A percentile compares a stretch with the other conserved stretches of the same genome.
Conservation (phyloP, 2,888 invertebrate genomes). For the Drosophila birchii region DNA sequence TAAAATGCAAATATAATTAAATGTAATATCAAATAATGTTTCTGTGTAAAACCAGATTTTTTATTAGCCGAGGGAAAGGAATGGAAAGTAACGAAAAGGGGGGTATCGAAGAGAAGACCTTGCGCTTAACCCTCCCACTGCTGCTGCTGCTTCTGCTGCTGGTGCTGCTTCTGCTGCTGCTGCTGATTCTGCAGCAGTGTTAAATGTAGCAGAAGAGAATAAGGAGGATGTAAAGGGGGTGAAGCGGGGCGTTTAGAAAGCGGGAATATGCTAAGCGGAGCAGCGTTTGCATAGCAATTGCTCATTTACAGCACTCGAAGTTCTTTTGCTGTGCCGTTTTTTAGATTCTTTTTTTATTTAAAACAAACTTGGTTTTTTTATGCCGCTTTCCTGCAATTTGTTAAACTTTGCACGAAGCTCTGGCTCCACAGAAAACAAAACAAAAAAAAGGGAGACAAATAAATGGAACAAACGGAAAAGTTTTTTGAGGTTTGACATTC, state of each 20-base stretch:
- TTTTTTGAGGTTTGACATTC: constrained; percentile 71
- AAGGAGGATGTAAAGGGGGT: constrained; percentile 2
- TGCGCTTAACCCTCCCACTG: not conserved
- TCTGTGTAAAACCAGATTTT: constrained; percentile 21
- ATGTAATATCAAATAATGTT: not conserved
- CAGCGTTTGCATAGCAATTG: constrained; percentile 76
- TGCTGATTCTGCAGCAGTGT: constrained; percentile 42
- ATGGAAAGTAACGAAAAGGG: constrained; percentile 4
- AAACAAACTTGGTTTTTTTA: constrained; percentile 42
- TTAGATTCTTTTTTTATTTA: constrained; percentile 36
- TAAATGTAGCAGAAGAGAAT: constrained; percentile 67
- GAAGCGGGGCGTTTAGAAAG: constrained; percentile 67
- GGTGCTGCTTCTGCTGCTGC: not conserved
- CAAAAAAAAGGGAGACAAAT: constrained; percentile 36
- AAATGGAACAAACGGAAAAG: constrained; percentile 46
- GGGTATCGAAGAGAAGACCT: constrained; percentile 10
- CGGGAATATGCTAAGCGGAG: constrained; percentile 69
- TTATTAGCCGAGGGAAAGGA: constrained; percentile 27
- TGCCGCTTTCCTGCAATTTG: constrained; percentile 31
- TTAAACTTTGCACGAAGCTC: constrained; percentile 49
- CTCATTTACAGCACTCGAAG: constrained; percentile 58
- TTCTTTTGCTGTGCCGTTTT: constrained; percentile 26
- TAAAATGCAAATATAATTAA: too few species aligned
- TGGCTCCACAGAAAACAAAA: constrained; percentile 1
- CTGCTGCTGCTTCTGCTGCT: not conserved